These are phyloP conservation scores for Agonopterix arenella DNA, from an alignment of 2,888 invertebrate species.

Conservation along the genomic window DNA sequence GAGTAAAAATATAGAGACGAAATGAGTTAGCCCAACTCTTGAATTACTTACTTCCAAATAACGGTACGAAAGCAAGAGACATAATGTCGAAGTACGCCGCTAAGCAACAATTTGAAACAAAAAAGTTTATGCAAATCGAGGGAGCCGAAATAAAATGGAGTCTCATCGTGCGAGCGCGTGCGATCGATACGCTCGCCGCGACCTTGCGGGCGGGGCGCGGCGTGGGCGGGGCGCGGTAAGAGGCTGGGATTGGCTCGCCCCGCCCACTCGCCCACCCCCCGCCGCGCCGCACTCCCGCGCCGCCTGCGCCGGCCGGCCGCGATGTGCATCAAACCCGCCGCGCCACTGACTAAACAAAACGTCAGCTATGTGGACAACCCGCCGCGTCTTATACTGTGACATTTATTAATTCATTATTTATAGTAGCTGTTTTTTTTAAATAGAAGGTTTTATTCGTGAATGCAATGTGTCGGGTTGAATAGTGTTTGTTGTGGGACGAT, in stretches of 20 bases:
- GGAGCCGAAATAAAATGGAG: conserved; percentile 74
- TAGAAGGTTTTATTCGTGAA: conserved; percentile 7
- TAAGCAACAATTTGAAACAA: conserved; percentile 56
- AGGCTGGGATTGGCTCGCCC: conserved; percentile 59
- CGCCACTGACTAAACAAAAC: conserved; percentile 22
- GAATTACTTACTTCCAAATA: not conserved
- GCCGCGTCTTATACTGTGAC: conserved; percentile 25
- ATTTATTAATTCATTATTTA: conserved; percentile 9
- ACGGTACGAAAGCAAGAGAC: conserved; percentile 3
- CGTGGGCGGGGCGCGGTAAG: conserved; percentile 63
- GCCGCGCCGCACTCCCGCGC: conserved; percentile 27
- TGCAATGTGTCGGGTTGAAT: conserved; percentile 28
- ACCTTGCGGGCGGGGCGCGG: conserved; percentile 67
- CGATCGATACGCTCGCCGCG: conserved; percentile 66
- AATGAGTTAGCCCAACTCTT: too few species aligned
- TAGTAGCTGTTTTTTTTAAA: not conserved
- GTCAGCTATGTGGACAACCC: conserved; percentile 16
- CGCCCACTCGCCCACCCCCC: conserved; percentile 37
- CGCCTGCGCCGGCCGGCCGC: conserved; percentile 18
- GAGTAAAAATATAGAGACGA: too few species aligned
- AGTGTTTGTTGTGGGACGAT: conserved; percentile 39
- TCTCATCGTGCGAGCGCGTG: conserved; percentile 54
- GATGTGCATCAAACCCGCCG: conserved; percentile 16
- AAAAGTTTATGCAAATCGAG: conserved; percentile 72
- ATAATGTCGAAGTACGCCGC: conserved; percentile 26